A percentile compares a stretch with the other conserved stretches of the same genome.
These are phyloP conservation scores for Antheraea assamensis DNA, from an alignment of 2,888 invertebrate species.

Conservation along the genomic window DNA sequence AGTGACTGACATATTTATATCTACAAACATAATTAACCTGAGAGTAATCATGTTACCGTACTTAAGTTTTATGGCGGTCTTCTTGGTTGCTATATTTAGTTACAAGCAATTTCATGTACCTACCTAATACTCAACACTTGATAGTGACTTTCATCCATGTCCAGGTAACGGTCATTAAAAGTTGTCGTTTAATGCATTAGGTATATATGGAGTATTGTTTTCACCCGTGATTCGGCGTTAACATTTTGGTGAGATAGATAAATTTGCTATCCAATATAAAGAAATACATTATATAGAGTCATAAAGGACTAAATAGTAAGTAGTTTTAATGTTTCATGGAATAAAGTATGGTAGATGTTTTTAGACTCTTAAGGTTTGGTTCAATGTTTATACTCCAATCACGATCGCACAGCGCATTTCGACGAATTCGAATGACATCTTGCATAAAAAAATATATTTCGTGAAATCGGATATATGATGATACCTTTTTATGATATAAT, in stretches of 20 bases:
- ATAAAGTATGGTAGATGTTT: not conserved
- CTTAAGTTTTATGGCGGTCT: constrained; percentile 14
- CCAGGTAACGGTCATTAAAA: not conserved
- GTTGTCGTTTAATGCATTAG: not conserved
- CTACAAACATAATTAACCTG: not conserved
- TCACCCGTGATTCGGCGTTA: not conserved
- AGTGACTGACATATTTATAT: not conserved
- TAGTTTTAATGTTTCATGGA: not conserved
- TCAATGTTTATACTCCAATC: not conserved
- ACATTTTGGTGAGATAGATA: no score
- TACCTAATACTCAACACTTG: not conserved
- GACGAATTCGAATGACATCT: not conserved
- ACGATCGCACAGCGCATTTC: not conserved
- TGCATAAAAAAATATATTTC: not conserved
- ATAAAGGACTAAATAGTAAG: not conserved
- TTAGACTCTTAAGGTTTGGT: not conserved
- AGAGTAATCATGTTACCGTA: constrained; percentile 7
- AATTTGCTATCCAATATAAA: no score
- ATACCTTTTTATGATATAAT: not conserved
- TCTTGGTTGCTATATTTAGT: constrained; percentile 1
- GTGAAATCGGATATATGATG: not conserved
- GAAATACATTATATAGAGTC: not conserved
- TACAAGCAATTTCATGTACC: not conserved
- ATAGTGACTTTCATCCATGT: not conserved
- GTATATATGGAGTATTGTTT: not conserved